phyloP scores from a whole-genome alignment of 2,888 invertebrate species.

The Tenthredo livida region DNA sequence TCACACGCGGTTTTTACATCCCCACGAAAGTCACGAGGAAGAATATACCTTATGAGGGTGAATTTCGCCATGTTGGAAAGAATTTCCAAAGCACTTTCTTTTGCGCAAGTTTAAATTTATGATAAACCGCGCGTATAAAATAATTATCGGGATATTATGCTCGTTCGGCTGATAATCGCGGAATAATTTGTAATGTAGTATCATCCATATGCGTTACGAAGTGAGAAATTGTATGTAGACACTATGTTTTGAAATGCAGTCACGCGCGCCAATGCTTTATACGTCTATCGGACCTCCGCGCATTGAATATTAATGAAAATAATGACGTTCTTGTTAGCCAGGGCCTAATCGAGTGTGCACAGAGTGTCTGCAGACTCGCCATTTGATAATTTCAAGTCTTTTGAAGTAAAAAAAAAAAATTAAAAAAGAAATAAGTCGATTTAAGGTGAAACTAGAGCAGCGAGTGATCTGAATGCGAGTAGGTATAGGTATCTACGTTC shows the following conservation, averaged over 20 bases:
- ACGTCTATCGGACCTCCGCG: constrained; percentile 21
- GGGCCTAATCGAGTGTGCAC: not conserved
- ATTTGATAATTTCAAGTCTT: not conserved
- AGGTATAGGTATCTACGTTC: not conserved
- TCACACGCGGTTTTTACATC: not conserved
- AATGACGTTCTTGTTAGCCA: constrained; percentile 29
- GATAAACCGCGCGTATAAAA: no score
- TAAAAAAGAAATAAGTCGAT: not conserved
- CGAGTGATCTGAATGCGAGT: not conserved
- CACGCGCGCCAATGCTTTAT: constrained; percentile 39
- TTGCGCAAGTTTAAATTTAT: no score
- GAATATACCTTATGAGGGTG: not conserved
- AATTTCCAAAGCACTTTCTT: not conserved
- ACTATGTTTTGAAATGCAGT: constrained; percentile 14
- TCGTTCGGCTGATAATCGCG: not conserved
- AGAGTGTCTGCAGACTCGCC: not conserved
- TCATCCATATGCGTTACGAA: not conserved
- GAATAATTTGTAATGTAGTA: not conserved
- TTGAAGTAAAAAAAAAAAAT: not conserved
- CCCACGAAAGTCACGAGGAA: not conserved
- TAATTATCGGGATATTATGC: not conserved
- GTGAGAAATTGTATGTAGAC: not conserved
- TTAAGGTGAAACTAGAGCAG: not conserved
- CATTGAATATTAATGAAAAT: constrained; percentile 33
- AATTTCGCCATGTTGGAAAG: not conserved